Evolutionary conservation across 2,797 vertebrate species (phyloP), one percentile per base, ranked within the genome.

Genomic region (Enteromius treurensis): DNA sequence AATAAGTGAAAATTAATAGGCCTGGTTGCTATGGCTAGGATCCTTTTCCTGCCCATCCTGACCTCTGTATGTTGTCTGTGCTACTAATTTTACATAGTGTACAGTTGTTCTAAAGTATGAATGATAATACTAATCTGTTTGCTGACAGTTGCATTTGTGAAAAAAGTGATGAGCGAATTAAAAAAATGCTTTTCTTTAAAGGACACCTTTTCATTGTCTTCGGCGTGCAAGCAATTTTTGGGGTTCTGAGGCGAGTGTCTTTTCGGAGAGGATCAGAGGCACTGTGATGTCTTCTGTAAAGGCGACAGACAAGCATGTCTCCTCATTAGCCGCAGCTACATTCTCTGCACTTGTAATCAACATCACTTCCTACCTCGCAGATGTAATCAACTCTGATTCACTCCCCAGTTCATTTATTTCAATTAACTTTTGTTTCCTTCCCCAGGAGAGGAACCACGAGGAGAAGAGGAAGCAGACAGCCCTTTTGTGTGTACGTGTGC

Each of bases 61-160:
- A 60, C 71, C 71, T 80, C 65, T 94, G 92, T 92, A 93, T 89
- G 92, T 90, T 91, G 77, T 91, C 86, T 82, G 88, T 92, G 92
- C 87, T 92, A 90, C 85, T 91, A 84, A 92, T 91, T 92, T 93
- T 92, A 90, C 90, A 92, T 90, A 88, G 87, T 95, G 94, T 95
- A 95, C 94, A 94, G 93, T 91, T 93, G 91, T 92, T 92, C 90
- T 88, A 88, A 91, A 85, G 88, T 75, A 86, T 91, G 85, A 90
- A 85, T 89, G 71, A 53, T 23, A 85, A 69, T 83, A 87, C 89
- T 89, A 88, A 83, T 79, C 84, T 83, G 85, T 87, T 89, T 88
- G 86, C 87, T 88, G 88, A 89, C 88, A 90, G 88, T 17, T 92
- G 87, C 89, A 90, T 89, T 90, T 92, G 91, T 91, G 91, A 89